Conservation (phyloP, 2,797 vertebrate species). For the Sebastes ruberrimus region DNA sequence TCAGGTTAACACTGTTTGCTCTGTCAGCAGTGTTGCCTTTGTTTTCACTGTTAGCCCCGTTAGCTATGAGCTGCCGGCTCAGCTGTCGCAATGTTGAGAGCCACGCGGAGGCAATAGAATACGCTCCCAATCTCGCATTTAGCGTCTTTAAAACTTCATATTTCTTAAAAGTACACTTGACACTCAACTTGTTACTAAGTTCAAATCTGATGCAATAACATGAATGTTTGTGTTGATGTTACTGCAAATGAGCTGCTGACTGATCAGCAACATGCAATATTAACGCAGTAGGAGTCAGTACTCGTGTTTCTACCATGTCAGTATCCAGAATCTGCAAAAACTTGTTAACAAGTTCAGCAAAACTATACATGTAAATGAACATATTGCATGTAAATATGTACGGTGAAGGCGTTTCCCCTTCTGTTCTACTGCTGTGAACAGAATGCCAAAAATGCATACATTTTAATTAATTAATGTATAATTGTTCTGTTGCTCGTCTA, state of each 20-base stretch:
- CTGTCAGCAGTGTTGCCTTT: too few relatives aligned
- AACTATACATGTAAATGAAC: background rate
- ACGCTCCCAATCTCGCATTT: too few relatives aligned
- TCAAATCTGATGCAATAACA: background rate
- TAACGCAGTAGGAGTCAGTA: background rate
- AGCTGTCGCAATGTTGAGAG: too few relatives aligned
- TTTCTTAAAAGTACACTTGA: background rate
- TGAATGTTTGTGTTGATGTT: background rate
- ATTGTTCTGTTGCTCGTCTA: slow-evolving; percentile 7
- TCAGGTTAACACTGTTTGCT: too few relatives aligned
- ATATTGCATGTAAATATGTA: slow-evolving; percentile 4
- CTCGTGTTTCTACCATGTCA: background rate
- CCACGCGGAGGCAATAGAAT: too few relatives aligned
- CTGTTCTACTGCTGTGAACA: background rate
- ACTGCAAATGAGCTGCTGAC: slow-evolving; percentile 12
- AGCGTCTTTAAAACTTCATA: background rate
- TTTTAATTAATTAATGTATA: slow-evolving; percentile 20
- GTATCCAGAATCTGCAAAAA: background rate
- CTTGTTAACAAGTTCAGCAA: background rate
- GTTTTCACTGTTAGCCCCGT: too few relatives aligned
- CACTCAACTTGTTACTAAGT: background rate
- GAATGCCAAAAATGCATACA: slow-evolving; percentile 22
- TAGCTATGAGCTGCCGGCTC: too few relatives aligned
- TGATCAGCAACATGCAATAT: background rate
- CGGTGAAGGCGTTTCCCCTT: background rate